Base-by-base conservation (phyloP, 2,888 invertebrate species). In the Troides helena region DNA sequence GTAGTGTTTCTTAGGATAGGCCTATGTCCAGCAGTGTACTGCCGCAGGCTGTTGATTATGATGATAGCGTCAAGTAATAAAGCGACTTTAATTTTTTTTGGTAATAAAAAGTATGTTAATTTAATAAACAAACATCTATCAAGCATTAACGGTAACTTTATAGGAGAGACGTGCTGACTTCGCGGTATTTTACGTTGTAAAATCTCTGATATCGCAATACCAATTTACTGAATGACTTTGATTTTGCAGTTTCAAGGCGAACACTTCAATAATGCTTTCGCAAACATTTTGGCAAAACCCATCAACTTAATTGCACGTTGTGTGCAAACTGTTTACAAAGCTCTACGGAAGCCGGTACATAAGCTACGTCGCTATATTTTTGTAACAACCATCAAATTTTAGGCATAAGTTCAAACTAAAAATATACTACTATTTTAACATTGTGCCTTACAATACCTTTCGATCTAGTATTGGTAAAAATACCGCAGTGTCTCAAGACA, bases 241-340 rank as follows among this genome's bases (percentile, higher is more conserved):
- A 64, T 56, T 23, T 63, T 58, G 58, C n/a, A 53, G 53, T 25
- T 60, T 53, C 3, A 60, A 64, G 56, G 64, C 6, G 68, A 64
- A 59, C 23, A 59, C 60, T 60, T 53, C 64, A 53, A 60, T 60
- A 68, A 68, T n/a, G 53, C 6, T 68, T 64, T 68, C 23, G 68
- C 60, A 64, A 64, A 68, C 60, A 64, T 60, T 68, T 64, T 64
- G 39, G 39, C 59, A 46, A 64, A 64, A 68, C 68, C 39, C 63
- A 68, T 68, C 68, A 64, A 59, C 60, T 64, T 64, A 59, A 68
- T 68, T 68, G 60, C 64, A 64, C 53, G 23, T 60, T 56, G 43
- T 59, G 53, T 59, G 30, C 64, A 46, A 64, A 64, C 60, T 60
- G 68, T 64, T 68, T 60, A 50, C 57, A 59, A 39, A 68, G 53